Evolutionary conservation across 2,113 vertebrate genomes (phyloP).

Genomic region (Sclerurus mexicanus): DNA sequence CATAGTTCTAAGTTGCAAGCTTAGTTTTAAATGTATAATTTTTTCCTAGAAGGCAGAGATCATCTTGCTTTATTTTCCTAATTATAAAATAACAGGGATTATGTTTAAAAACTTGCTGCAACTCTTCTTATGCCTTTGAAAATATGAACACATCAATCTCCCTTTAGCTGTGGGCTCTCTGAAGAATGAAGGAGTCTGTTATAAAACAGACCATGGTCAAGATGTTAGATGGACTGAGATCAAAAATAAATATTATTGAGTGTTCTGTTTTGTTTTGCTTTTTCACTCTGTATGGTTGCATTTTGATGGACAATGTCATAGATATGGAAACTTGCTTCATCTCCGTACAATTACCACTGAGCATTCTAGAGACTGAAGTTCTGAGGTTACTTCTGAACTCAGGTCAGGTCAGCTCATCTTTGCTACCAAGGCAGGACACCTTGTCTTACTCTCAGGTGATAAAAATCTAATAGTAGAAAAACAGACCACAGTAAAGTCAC

Average conservation of each 20-base stretch:
- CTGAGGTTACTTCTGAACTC: background rate
- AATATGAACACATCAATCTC: background rate
- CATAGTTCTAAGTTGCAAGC: background rate
- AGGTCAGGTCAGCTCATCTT: background rate
- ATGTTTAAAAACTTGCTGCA: background rate
- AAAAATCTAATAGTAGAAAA: conserved; percentile 20
- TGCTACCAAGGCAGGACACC: background rate
- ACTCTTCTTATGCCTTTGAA: background rate
- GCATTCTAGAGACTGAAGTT: background rate
- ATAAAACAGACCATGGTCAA: background rate
- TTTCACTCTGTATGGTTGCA: background rate
- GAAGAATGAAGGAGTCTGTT: background rate
- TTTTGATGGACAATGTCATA: background rate
- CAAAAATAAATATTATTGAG: background rate
- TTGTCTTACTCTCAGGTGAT: background rate
- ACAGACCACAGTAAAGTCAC: background rate
- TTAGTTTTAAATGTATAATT: background rate
- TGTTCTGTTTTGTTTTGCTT: background rate
- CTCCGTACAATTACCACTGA: background rate
- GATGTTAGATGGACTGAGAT: background rate
- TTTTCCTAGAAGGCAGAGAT: background rate
- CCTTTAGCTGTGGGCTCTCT: background rate
- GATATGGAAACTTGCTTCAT: background rate
- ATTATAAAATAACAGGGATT: background rate
- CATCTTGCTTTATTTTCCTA: background rate